phyloP scores from a whole-genome alignment of 2,113 vertebrate species.

The Callionymus lyra region DNA sequence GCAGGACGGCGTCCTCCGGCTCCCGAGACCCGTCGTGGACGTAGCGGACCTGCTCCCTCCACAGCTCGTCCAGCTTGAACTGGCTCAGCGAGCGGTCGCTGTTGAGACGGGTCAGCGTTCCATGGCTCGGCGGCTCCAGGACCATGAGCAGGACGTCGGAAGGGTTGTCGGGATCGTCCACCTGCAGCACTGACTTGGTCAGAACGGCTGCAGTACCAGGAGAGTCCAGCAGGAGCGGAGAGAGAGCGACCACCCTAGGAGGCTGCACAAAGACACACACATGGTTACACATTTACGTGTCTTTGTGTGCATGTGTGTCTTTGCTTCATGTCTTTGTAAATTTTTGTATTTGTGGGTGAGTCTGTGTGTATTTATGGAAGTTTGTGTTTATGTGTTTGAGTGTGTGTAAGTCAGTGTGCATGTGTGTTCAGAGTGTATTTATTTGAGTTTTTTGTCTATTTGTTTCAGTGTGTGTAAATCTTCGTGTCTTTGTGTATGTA shows the following conservation, averaged over 20 bases:
- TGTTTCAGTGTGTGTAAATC: too few relatives aligned
- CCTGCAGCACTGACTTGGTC: constrained; percentile 67
- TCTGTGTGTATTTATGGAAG: too few relatives aligned
- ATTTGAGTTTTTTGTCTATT: too few relatives aligned
- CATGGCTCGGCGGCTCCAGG: constrained; percentile 73
- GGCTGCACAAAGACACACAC: constrained; percentile 69
- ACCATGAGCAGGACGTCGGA: constrained; percentile 76
- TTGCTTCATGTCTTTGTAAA: too few relatives aligned
- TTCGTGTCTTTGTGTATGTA: too few relatives aligned
- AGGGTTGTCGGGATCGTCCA: constrained; percentile 82
- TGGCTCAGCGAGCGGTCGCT: constrained; percentile 24
- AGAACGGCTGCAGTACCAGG: constrained; percentile 59
- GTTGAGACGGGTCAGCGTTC: constrained; percentile 60
- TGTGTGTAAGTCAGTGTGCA: too few relatives aligned
- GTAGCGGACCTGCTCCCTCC: constrained; percentile 70
- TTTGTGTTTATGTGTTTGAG: too few relatives aligned
- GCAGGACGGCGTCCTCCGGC: constrained; percentile 60
- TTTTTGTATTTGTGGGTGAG: too few relatives aligned
- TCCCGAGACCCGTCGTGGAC: constrained; percentile 71
- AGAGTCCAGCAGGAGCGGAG: constrained; percentile 59
- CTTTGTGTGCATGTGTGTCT: too few relatives aligned
- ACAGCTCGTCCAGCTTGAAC: constrained; percentile 74
- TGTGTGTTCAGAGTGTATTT: too few relatives aligned
- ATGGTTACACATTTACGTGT: too few relatives aligned
- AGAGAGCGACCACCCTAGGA: constrained; percentile 72